Conservation (phyloP, 2,797 vertebrate genomes). For the Hemitrygon akajei region DNA sequence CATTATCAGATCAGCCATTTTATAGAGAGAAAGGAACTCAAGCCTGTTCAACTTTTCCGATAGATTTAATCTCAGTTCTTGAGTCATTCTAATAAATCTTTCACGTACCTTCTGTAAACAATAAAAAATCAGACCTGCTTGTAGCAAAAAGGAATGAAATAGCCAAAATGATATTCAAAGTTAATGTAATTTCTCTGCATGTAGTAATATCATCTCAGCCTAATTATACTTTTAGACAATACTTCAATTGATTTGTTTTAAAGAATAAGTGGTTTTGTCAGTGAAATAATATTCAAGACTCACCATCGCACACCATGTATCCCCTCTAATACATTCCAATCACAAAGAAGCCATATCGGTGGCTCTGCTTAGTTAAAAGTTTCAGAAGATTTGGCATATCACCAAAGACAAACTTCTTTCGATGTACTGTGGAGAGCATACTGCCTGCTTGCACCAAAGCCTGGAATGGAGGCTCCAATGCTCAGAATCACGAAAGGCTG, state of each 20-base stretch:
- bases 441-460: no score
- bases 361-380: no score
- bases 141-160: background rate
- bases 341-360: no score
- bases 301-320: background rate
- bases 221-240: background rate
- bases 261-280: background rate
- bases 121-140: background rate
- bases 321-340: no score
- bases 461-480: no score
- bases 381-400: no score
- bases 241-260: background rate
- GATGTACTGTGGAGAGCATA: no score
- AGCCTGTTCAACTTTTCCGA: background rate
- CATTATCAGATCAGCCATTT: background rate
- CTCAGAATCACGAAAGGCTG: no score
- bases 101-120: background rate
- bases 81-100: background rate
- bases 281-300: background rate
- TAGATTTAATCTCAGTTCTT: background rate
- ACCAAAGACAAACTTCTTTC: no score
- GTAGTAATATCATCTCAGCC: background rate
- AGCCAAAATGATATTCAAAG: background rate
- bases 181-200: background rate
- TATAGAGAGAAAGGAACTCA: background rate